phyloP scores from a whole-genome alignment of 2,888 invertebrate species.

The Tuta absoluta region DNA sequence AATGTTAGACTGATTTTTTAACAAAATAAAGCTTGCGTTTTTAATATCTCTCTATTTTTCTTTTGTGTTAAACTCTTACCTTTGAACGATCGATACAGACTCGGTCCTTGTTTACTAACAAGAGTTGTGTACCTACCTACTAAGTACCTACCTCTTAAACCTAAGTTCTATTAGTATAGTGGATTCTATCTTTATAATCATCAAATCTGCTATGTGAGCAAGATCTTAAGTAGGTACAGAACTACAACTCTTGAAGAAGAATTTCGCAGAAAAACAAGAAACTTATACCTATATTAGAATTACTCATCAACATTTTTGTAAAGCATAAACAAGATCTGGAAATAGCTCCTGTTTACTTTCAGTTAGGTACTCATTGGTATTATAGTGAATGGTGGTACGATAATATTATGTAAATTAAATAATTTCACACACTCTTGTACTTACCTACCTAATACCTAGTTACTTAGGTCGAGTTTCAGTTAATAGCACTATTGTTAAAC shows the following conservation, averaged over 20 bases:
- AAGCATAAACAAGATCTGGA: constrained; percentile 21
- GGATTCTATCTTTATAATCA: background rate
- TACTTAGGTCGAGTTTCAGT: no score
- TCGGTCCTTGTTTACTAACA: constrained; percentile 64
- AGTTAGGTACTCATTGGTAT: background rate
- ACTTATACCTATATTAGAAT: background rate
- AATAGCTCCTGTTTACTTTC: constrained; percentile 22
- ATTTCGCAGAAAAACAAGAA: background rate
- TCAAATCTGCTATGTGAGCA: constrained; percentile 16
- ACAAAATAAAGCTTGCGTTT: constrained; percentile 78
- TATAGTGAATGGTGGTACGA: background rate
- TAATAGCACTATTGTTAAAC: no score
- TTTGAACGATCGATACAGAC: constrained; percentile 64
- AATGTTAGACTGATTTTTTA: constrained; percentile 76
- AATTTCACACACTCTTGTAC: background rate
- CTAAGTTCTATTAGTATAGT: constrained; percentile 18
- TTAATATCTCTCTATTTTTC: constrained; percentile 62
- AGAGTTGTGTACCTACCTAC: constrained; percentile 29
- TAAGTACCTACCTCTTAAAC: constrained; percentile 23
- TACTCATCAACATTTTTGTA: constrained; percentile 5
- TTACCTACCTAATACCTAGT: no score
- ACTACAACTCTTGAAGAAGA: background rate
- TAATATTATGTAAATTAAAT: background rate
- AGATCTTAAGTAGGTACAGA: background rate
- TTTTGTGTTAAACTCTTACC: constrained; percentile 53